Base-by-base conservation (phyloP, 2,797 vertebrate genomes). In the Aeoliscus strigatus region DNA sequence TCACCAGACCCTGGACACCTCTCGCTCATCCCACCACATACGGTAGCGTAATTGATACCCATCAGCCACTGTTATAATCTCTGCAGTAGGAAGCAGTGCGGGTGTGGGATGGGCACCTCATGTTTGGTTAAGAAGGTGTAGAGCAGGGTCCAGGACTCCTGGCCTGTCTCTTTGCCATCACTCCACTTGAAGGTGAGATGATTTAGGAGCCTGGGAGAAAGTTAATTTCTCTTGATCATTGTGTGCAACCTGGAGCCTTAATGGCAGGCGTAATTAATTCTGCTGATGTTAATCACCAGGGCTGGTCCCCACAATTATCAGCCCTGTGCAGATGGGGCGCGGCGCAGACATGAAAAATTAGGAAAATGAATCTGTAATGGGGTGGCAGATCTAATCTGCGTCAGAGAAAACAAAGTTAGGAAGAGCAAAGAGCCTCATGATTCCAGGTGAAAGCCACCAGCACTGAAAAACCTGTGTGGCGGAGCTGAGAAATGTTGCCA, bases 151-250 rank as follows among this genome's bases (percentile, higher is more conserved):
- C 73, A 60, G 73, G 79, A 75, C 84, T 86, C 74, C 63, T n/a
- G 60, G 72, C 60, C 91, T 92, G 93, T 94, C 92, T 89, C 82
- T 86, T 81, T 87, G 79, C 88, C 88, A 91, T 96, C 93, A 92
- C 87, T 94, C 87, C 86, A 88, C 91, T 92, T 92, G 93, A 97
- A 98, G 93, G 96, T 97, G 93, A 95, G 93, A 97, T 98, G 95
- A 98, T 98, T 98, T 96, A 98, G 92, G 92, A 91, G 92, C 89
- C 88, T 86, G 82, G 88, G 90, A 94, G 94, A 96, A 97, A 96
- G 95, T 99, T 97, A 96, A 99, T 99, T 99, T 97, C 96, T 98
- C 96, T 97, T 96, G 94, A 98, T 99, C 96, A 97, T 95, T 91
- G 89, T 93, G 93, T 93, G 93, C 94, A 98, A 99, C 93, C 94